Percentiles rank a stretch among this genome's conserved stretches.
Conservation (phyloP, 2,888 invertebrate genomes). For the Lepidonotus clava region DNA sequence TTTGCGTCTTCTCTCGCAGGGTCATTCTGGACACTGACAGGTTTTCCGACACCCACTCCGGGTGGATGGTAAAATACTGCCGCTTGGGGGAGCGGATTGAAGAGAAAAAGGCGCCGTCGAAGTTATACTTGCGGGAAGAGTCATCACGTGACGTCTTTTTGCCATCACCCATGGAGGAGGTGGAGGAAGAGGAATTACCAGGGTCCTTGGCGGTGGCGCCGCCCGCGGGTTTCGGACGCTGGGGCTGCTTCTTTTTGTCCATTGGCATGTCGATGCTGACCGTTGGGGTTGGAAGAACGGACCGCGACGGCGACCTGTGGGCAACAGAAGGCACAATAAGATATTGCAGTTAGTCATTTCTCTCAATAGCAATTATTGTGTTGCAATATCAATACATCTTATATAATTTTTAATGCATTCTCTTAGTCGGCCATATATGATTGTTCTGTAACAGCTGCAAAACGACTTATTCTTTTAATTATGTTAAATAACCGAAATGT, state of each 20-base stretch:
- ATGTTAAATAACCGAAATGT: too few relatives aligned
- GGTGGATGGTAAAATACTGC: slow-evolving; percentile 77
- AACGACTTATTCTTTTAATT: too few relatives aligned
- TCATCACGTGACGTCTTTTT: not conserved
- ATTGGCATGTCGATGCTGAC: slow-evolving; percentile 43
- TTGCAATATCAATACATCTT: not conserved
- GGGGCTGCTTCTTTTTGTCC: slow-evolving; percentile 13
- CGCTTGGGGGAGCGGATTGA: slow-evolving; percentile 67
- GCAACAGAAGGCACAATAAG: not conserved
- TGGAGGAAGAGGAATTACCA: not conserved
- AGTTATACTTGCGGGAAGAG: slow-evolving; percentile 57
- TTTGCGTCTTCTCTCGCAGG: slow-evolving; percentile 65
- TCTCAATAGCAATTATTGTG: too few relatives aligned
- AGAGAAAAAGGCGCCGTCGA: slow-evolving; percentile 74
- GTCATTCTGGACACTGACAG: slow-evolving; percentile 73
- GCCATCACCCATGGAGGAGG: not conserved
- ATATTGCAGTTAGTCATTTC: not conserved
- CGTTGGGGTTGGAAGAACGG: not conserved
- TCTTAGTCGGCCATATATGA: too few relatives aligned
- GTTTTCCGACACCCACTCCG: slow-evolving; percentile 78
- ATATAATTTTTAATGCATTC: too few relatives aligned
- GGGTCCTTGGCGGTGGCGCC: slow-evolving; percentile 12
- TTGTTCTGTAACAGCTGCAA: too few relatives aligned
- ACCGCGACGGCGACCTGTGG: slow-evolving; percentile 12
- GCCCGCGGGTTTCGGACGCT: not conserved